Evolutionary conservation across 1,140 invertebrate species (phyloP).

Genomic region (Pseudachorutes palmiensis): DNA sequence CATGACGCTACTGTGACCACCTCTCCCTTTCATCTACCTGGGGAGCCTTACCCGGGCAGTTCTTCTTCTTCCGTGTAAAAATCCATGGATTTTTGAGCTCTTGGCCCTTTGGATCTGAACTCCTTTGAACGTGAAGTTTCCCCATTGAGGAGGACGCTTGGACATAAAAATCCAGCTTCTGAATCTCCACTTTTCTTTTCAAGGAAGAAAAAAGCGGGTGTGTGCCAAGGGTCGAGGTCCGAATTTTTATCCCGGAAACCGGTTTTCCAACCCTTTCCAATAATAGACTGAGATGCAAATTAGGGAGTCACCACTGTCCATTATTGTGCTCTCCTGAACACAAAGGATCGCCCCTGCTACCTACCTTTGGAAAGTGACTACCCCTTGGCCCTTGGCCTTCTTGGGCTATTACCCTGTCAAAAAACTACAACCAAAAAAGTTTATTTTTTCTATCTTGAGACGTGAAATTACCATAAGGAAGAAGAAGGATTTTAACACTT

Average conservation of each 20-base stretch:
- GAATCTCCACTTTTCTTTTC: neutral
- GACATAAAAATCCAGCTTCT: neutral
- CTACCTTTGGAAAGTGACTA: too few relatives aligned
- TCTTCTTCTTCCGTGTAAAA: too few relatives aligned
- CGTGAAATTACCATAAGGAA: neutral
- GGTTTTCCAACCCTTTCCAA: constrained; percentile 23
- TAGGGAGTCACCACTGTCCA: constrained; percentile 35
- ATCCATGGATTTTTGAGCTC: too few relatives aligned
- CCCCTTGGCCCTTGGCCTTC: too few relatives aligned
- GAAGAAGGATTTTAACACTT: constrained; percentile 1
- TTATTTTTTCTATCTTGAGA: neutral
- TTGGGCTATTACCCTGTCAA: neutral
- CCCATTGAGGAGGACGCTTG: neutral
- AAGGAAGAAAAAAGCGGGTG: neutral
- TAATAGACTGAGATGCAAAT: constrained; percentile 30
- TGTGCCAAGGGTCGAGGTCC: neutral
- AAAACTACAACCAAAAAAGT: neutral
- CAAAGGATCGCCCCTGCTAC: neutral
- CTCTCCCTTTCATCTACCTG: too few relatives aligned
- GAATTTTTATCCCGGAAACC: constrained; percentile 26
- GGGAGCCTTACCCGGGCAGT: too few relatives aligned
- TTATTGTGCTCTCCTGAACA: constrained; percentile 28
- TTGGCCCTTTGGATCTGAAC: too few relatives aligned
- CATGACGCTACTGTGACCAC: too few relatives aligned
- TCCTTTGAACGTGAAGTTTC: neutral